Base-by-base conservation (phyloP, 2,113 vertebrate genomes). In the Ammospiza caudacuta region DNA sequence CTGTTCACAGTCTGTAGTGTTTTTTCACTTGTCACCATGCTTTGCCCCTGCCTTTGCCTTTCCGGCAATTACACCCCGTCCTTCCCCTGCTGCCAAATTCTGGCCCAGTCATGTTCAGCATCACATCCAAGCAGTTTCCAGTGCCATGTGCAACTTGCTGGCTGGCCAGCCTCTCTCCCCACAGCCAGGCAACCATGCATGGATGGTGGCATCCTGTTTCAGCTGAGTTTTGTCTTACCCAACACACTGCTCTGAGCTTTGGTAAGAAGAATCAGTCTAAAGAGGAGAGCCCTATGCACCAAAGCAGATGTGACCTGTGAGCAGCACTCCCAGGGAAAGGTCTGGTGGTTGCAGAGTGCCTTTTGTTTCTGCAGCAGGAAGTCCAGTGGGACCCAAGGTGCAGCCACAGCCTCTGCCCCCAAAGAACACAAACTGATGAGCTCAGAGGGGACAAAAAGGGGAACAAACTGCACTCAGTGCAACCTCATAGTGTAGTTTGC, bases 131-230 rank as follows among this genome's bases (percentile, higher is more conserved):
- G 68, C 1, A 1, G 55, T 13, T 83, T 80, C 63, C 33, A 2
- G 46, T 7, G 7, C 33, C 2, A 82, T 2, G 5, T 20, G 18
- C 4, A 1, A 25, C 20, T 24, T 4, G 0, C 25, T 15, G 1
- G 9, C 55, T 76, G 79, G 68, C 37, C 51, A 58, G 31, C 22
- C 47, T 21, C 37, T 61, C 66, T 44, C 28, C 11, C 28, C 13
- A 4, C 44, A 62, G 77, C 46, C n/a, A 33, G 47, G 33, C 5
- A 4, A 66, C 51, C 46, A 15, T 0, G 24, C 7, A 0, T 24
- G 49, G 66, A 81, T 14, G 16, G 47, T 6, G 1, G 37, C 3
- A 0, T 43, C 62, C 75, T 15, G 9, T 52, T 90, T 29, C 17
- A 0, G 18, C 0, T 11, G 33, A 15, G 33, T 44, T 88, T 33